Evolutionary conservation across 1,140 invertebrate species (phyloP), one percentile per base, ranked within the genome.

Genomic region (Antheraea pernyi): DNA sequence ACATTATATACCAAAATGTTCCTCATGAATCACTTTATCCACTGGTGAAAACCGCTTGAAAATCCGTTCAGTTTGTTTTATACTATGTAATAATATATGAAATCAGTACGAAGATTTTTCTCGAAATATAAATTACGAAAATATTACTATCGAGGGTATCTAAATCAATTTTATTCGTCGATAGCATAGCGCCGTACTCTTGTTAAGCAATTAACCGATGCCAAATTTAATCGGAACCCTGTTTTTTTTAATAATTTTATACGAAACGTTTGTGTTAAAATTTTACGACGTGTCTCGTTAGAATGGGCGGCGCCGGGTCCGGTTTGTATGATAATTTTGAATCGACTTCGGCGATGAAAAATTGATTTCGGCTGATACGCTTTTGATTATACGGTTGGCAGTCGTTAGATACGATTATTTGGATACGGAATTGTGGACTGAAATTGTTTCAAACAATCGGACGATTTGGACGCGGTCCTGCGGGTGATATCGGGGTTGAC

Each of bases 351-450:
- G 60, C 82, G 84, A 83, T 86, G 85, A 88, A 88, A 91, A 89
- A 89, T 91, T 89, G 87, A 89, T 91, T 91, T 89, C 76, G 83
- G 74, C 74, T 86, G 89, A 89, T 91, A 85, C 79, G 83, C 74
- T 88, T 91, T 86, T 89, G 86, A 91, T 91, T 88, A 91, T 81
- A 91, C 67, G 84, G 73, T 86, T 74, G 72, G 79, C 68, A 68
- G 81, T 84, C 68, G 86, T 87, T 86, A 83, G 83, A 84, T 83
- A 87, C 81, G 85, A 91, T 91, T 89, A 89, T 84, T 82, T 80
- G 74, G 73, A 73, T 76, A 76, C 73, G 71, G 70, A 68, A 19
- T 63, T 67, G 30, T 65, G 70, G 46, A 64, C 36, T 61, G 66
- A 69, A 68, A 78, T 78, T 77, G 77, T 81, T 77, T 81, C 59